Evolutionary conservation across 2,888 invertebrate species (phyloP).

Genomic region (Teleiodes luculella): DNA sequence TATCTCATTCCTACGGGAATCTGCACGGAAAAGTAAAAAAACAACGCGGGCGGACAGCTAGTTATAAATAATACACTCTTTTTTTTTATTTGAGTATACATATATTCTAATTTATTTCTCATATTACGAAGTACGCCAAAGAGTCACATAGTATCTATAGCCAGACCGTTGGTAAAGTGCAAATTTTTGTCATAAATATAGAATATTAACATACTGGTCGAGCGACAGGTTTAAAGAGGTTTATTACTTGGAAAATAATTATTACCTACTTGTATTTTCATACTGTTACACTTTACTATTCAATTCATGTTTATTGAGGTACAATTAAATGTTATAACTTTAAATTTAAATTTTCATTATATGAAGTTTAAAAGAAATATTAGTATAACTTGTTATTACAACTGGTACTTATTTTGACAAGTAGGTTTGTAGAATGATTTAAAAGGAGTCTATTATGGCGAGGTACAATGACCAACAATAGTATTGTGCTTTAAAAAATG

Average conservation of each 20-base stretch:
- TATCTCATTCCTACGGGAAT: no score
- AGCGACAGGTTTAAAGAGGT: slow-evolving; percentile 15
- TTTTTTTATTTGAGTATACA: no score
- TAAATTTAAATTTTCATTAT: no score
- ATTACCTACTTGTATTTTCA: background rate
- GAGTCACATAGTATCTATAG: no score
- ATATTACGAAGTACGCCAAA: no score
- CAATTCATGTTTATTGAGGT: background rate
- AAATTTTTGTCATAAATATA: slow-evolving; percentile 34
- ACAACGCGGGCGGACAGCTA: no score
- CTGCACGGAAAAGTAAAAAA: no score
- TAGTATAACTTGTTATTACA: no score
- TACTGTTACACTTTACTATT: background rate
- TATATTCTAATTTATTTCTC: no score
- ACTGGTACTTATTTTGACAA: no score
- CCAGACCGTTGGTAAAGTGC: slow-evolving; percentile 21
- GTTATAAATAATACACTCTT: no score
- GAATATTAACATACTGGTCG: slow-evolving; percentile 31
- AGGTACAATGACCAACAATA: slow-evolving; percentile 1
- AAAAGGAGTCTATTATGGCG: no score
- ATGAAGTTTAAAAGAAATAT: background rate
- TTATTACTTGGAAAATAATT: slow-evolving; percentile 26
- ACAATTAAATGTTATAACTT: background rate
- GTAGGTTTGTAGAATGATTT: background rate
- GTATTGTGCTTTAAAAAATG: slow-evolving; percentile 28